These are phyloP conservation scores for Mechanitis mazaeus DNA, from an alignment of 2,888 invertebrate genomes.

Conservation along the genomic window DNA sequence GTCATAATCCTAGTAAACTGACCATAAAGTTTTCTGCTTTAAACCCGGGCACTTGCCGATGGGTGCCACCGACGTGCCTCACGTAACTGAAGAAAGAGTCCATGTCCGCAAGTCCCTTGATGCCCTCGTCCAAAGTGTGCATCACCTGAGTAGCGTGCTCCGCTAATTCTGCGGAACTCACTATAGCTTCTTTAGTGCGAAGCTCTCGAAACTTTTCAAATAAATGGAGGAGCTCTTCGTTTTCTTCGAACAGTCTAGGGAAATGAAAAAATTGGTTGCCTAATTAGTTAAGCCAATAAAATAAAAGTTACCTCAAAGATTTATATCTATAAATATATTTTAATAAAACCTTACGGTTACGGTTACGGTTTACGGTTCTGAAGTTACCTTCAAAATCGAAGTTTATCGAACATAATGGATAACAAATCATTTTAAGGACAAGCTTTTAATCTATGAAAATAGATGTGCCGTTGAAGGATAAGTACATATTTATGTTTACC, in stretches of 20 bases:
- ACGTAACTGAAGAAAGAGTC: conserved; percentile 88
- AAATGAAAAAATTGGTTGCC: not conserved
- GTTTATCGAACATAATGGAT: too few species aligned
- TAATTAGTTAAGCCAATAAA: too few species aligned
- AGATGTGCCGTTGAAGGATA: too few species aligned
- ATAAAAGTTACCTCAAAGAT: too few species aligned
- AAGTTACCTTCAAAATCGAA: too few species aligned
- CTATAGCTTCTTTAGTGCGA: conserved; percentile 84
- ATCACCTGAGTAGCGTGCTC: conserved; percentile 92
- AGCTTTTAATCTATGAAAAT: too few species aligned
- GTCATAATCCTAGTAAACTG: too few species aligned
- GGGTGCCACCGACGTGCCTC: conserved; percentile 87
- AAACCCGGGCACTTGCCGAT: conserved; percentile 89
- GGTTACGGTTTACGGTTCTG: too few species aligned
- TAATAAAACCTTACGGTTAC: too few species aligned
- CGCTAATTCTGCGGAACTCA: conserved; percentile 86
- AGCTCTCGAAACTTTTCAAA: conserved; percentile 87
- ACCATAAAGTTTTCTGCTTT: conserved; percentile 92
- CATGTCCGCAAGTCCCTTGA: conserved; percentile 87
- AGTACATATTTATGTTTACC: too few species aligned
- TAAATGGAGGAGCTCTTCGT: conserved; percentile 83
- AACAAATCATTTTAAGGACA: too few species aligned
- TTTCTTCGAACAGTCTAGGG: conserved; percentile 89
- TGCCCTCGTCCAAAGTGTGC: conserved; percentile 91
- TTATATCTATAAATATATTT: too few species aligned